Conservation (phyloP, 1,140 invertebrate genomes). For the Drosophila sp. region DNA sequence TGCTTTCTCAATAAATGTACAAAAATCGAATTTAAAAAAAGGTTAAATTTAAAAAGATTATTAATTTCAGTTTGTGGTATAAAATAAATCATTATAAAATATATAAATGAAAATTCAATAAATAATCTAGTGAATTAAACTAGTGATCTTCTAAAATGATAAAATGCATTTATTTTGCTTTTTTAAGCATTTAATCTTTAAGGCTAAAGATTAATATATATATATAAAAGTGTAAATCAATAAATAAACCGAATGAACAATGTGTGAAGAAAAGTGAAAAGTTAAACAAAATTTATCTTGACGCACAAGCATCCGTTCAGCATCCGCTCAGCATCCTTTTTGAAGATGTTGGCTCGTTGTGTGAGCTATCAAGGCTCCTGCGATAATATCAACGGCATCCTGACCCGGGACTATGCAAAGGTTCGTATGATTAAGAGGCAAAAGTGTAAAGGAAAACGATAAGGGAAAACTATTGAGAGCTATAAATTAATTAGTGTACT, state of each 20-base stretch:
- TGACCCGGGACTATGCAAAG: constrained; percentile 78
- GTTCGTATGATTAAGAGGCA: constrained; percentile 52
- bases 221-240: constrained; percentile 12
- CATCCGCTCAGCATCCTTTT: neutral
- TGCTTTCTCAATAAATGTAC: no score
- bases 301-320: neutral
- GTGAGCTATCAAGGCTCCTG: constrained; percentile 81
- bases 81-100: no score
- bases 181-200: no score
- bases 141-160: no score
- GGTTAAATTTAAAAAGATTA: no score
- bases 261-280: constrained; percentile 17
- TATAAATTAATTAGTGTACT: constrained; percentile 64
- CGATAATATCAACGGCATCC: constrained; percentile 77
- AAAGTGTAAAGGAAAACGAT: neutral
- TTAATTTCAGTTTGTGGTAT: no score
- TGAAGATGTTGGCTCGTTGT: constrained; percentile 78
- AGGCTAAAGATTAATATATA: no score
- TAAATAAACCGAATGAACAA: neutral
- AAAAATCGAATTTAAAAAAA: no score
- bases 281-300: neutral
- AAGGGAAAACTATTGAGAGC: constrained; percentile 17
- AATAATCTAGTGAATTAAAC: no score
- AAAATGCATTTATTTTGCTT: no score
- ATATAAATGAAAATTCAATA: no score